Evolutionary conservation across 2,888 invertebrate species (phyloP), one percentile per base, ranked within the genome.

Genomic region (Tetramorium bicarinatum): DNA sequence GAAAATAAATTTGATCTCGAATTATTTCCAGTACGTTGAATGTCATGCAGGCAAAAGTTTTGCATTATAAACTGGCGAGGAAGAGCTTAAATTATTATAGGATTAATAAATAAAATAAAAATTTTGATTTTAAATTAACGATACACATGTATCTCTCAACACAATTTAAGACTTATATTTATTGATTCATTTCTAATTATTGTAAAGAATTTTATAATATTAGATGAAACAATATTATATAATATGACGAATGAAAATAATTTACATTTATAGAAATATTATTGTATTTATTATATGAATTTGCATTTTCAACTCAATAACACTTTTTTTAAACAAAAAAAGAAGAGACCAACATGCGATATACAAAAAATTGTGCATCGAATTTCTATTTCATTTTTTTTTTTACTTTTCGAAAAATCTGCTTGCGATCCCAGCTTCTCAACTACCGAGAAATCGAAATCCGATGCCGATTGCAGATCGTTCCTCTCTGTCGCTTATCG

Each of bases 1-100:
- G 0, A 47, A 38, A 69, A 71, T 71, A 38, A 80, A 80, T 59
- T 69, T 61, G n/a, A 61, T 71, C 61, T 59, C 18, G 18, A n/a
- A 69, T 79, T 79, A 79, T 59, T 67, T 69, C 21, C 21, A n/a
- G 7, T 66, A 9, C n/a, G 18, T 64, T 52, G 52, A 13, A 29
- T n/a, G 34, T 61, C 3, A 66, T 13, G 18, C 9, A 29, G 41
- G 11, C 52, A 66, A 64, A 61, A 49, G 59, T 13, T 64, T 2
- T 8, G n/a, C 1, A 21, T 75, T 52, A 52, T 29, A 52, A 77
- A 41, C n/a, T 54, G 15, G 0, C 18, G 15, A 25, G 18, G 18
- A 64, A 25, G 21, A 38, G 41, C 18, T 38, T 25, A 49, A 62
- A 38, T 61, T 47, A 47, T 34, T 75, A 47, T 34, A 15, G 2